Evolutionary conservation across 2,888 invertebrate genomes (phyloP), one percentile per base, ranked within the genome.

Genomic region (Lamellibrachia columna): DNA sequence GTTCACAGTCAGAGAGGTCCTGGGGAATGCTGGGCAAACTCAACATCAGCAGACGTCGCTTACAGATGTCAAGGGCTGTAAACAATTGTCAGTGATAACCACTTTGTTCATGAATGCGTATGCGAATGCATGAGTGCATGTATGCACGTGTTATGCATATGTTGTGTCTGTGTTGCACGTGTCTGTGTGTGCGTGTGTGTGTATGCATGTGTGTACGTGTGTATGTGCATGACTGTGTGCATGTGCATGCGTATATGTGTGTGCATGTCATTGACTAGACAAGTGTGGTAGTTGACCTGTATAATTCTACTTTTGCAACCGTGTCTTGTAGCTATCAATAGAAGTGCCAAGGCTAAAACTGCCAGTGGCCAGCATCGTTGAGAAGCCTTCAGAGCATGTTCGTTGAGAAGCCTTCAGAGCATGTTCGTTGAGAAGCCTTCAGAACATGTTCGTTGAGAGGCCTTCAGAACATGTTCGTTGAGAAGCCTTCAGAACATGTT

Each of bases 1-100:
- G 94, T 94, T 96, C 96, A 7, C 94, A 93, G 90, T 96, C 96
- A 52, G 95, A 94, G 93, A 94, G 95, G 93, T 96, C 95, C 28
- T 93, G 93, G 1, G 96, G 96, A n/a, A 96, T 94, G 3, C 95
- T 94, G 15, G 96, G 95, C 55, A 96, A 93, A 52, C 95, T 94
- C 93, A 96, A 60, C 40, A 94, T 93, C 92, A 96, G 92, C 53
- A 96, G 94, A 53, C 96, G 93, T 92, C 95, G 94, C 93, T 96
- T 96, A 93, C 95, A 95, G 90, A 95, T 94, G 92, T 96, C 96
- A 53, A 95, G 92, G 92, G 94, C 96, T 96, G 93, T 1, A 90
- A 92, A 90, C n/a, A 75, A 6, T 6, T 22, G 22, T 75, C 75
- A 75, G 75, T 75, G 75, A 75, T 22, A 75, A 75, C 75, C 75